Evolutionary conservation across 2,113 vertebrate species (phyloP).

Genomic region (Grallaria varia): DNA sequence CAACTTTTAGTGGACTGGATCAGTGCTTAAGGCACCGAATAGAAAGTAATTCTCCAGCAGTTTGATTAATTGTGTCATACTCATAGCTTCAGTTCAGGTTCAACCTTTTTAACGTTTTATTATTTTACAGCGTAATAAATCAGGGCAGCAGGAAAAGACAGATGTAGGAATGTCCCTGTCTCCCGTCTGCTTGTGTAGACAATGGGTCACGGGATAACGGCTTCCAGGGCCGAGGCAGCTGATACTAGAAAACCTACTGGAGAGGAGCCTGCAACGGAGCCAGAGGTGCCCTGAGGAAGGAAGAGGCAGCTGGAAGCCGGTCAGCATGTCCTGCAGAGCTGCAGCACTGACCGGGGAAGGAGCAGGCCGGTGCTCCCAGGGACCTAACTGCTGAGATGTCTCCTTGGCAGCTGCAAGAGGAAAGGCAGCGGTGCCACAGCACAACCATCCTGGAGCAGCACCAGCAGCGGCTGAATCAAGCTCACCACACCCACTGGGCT

Average conservation of each 20-base stretch:
- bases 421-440: not conserved
- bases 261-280: not conserved
- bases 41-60: slow-evolving; percentile 51
- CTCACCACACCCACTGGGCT: not conserved
- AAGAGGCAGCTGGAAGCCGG: not conserved
- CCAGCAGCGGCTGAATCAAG: accelerated
- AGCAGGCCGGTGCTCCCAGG: accelerated
- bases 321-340: not conserved
- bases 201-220: not conserved
- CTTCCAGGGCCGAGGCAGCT: not conserved
- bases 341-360: not conserved
- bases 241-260: not conserved
- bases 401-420: not conserved
- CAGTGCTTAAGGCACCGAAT: slow-evolving; percentile 37
- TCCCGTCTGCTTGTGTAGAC: not conserved
- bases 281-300: not conserved
- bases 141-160: slow-evolving; percentile 55
- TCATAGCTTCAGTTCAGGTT: slow-evolving; percentile 66
- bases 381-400: not conserved
- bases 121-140: slow-evolving; percentile 71
- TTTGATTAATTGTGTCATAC: slow-evolving; percentile 71
- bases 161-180: slow-evolving; percentile 2
- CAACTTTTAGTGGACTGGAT: slow-evolving; percentile 41
- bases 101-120: slow-evolving; percentile 73
- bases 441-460: accelerated